Base-by-base conservation (phyloP, 2,888 invertebrate genomes). In the Melinaea menophilus region DNA sequence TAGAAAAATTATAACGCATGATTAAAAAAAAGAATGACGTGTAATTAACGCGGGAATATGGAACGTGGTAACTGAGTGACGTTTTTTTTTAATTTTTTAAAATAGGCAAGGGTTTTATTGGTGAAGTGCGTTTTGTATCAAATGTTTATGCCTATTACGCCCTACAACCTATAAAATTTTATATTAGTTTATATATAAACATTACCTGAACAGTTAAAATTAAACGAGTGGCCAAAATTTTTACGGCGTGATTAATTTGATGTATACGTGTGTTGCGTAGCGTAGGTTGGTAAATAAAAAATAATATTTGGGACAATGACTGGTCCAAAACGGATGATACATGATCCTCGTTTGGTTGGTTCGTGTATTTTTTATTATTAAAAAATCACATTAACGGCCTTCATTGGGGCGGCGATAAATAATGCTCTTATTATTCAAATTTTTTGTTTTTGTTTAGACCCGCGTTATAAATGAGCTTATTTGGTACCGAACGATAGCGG, bases 351-450 rank as follows among this genome's bases (percentile, higher is more conserved):
- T 88, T 88, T 86, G 85, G 88, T 81, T 80, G 82, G 85, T 76
- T 81, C 82, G 85, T 85, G 83, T 87, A 84, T 79, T 81, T 87
- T 88, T 83, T 89, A 86, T 87, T 86, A 85, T 84, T 85, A 87
- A 90, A 90, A 90, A 90, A 90, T 90, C 90, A 90, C 89, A 90
- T 90, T 90, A 90, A 89, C 90, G 86, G 84, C 88, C 88, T 89
- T 90, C 90, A 90, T 90, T 90, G 89, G 90, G 88, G 88, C 88
- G 88, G 89, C 81, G 86, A 90, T 90, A 90, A 90, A 90, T 90
- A 89, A 90, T 90, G 89, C 85, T 79, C 88, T 90, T 89, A 90
- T 90, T 90, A 90, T 90, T 90, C 90, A 90, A 90, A 87, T 90
- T 90, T 89, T 88, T 85, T 87, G 47, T 67, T 90, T 88, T 90